Percentiles rank a stretch among this genome's conserved stretches.
phyloP scores from a whole-genome alignment of 2,113 vertebrate species.

The Euleptes europaea region DNA sequence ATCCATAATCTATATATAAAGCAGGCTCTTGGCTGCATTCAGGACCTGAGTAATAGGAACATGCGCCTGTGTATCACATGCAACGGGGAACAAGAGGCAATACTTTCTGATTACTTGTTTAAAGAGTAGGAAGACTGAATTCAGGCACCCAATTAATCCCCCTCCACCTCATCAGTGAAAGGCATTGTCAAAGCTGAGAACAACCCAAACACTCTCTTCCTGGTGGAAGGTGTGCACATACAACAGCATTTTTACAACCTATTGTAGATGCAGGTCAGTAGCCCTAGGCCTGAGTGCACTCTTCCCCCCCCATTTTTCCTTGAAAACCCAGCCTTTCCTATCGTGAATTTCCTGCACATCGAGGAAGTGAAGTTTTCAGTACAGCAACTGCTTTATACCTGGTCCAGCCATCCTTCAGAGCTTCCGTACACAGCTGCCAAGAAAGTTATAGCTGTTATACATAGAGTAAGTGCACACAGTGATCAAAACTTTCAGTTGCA shows the following conservation, averaged over 20 bases:
- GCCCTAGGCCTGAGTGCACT: not conserved
- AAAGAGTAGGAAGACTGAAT: too few relatives aligned
- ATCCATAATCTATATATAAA: not conserved
- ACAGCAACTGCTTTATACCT: not conserved
- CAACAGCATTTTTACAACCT: not conserved
- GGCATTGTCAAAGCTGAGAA: not conserved
- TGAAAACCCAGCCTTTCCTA: not conserved
- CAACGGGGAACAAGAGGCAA: not conserved
- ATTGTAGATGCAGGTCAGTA: not conserved
- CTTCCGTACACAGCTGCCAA: conserved; percentile 49
- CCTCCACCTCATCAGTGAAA: not conserved
- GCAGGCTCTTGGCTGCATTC: not conserved
- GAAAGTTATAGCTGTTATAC: conserved; percentile 11
- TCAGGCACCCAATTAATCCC: not conserved
- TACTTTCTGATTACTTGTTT: too few relatives aligned
- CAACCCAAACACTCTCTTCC: not conserved
- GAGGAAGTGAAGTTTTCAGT: not conserved
- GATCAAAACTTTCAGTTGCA: not conserved
- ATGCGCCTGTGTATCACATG: not conserved
- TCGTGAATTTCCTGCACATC: not conserved
- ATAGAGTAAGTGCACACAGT: not conserved
- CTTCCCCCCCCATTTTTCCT: accelerated
- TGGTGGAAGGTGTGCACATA: not conserved
- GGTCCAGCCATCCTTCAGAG: conserved; percentile 66
- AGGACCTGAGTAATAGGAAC: too few relatives aligned